Evolutionary conservation across 2,797 vertebrate genomes (phyloP), one percentile per base, ranked within the genome.

Genomic region (Bradypodion pumilum): DNA sequence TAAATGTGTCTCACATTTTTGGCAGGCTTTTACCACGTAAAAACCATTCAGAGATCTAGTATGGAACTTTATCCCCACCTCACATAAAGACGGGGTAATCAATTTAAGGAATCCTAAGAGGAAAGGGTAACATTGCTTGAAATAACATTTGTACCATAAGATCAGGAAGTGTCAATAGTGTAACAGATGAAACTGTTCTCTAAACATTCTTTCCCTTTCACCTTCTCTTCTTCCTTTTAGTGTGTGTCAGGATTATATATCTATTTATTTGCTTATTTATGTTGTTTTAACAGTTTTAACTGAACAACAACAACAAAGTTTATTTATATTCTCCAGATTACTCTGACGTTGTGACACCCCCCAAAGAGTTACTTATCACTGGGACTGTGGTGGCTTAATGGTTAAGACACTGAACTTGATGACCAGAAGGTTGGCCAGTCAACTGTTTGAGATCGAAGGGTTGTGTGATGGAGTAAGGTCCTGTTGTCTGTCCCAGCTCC

Each of bases 1-100:
- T 91, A 93, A 90, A 89, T 83, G 9, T 62, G 40, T 91, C 94
- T 95, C 70, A 93, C 90, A 92, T 88, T 32, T 92, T 94, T 94
- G 81, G 40, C 73, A 87, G 84, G 68, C 7, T 85, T 81, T 75
- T 76, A n/a, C n/a, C 56, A 79, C 13, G 85, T 85, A 75, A 92
- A 80, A 93, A 91, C 59, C 40, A 42, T 92, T 88, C 79, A 82
- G 80, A 93, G 78, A 37, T 82, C 87, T 87, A 72, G 86, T 91
- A 89, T 77, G 3, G 1, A 42, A 46, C 37, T 86, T 83, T 68
- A 85, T 86, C 70, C 44, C 35, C 6, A 5, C 79, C 29, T 42
- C 27, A 25, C 78, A 82, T 85, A 86, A 87, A 90, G 75, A 72
- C 15, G 80, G 56, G 21, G 70, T 84, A 88, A 93, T 89, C 77